phyloP scores from a whole-genome alignment of 2,888 invertebrate genomes.

The Agonopterix subpropinquella region DNA sequence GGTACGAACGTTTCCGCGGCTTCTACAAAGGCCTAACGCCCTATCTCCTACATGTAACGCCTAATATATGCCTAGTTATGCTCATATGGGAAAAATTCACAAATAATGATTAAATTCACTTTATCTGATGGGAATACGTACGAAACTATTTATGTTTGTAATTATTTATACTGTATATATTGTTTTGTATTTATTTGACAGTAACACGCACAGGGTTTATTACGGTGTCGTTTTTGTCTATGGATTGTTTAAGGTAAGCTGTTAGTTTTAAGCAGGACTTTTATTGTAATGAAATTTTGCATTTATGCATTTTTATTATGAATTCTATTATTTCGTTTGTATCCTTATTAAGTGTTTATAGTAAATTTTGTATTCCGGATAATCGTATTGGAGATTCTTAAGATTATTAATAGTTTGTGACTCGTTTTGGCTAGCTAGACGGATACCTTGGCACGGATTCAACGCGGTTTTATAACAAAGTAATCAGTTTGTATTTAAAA shows the following conservation, averaged over 20 bases:
- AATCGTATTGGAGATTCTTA: constrained; percentile 19
- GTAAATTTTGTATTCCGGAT: constrained; percentile 4
- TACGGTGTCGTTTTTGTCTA: constrained; percentile 22
- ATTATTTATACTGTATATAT: constrained; percentile 9
- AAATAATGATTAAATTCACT: constrained; percentile 63
- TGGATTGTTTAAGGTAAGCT: constrained; percentile 44
- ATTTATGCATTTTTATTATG: constrained; percentile 20
- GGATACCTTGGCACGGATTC: constrained; percentile 12
- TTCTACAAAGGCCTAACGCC: constrained; percentile 98
- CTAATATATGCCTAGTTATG: constrained; percentile 98
- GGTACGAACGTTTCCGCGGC: constrained; percentile 92
- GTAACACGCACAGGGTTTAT: constrained; percentile 27
- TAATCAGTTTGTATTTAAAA: constrained; percentile 1
- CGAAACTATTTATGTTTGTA: constrained; percentile 28
- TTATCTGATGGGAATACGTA: constrained; percentile 67
- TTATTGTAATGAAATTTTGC: constrained; percentile 26
- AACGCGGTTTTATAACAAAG: constrained; percentile 3
- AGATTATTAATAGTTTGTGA: constrained; percentile 26
- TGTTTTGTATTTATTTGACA: constrained; percentile 23
- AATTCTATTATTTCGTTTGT: constrained; percentile 9
- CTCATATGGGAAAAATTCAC: constrained; percentile 97
- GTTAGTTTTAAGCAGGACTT: constrained; percentile 37
- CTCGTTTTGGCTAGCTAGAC: constrained; percentile 32
- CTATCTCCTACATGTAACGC: constrained; percentile 97
- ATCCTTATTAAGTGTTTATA: constrained; percentile 10